These are phyloP conservation scores for Lithosia quadra DNA, from an alignment of 2,888 invertebrate genomes.

Conservation along the genomic window DNA sequence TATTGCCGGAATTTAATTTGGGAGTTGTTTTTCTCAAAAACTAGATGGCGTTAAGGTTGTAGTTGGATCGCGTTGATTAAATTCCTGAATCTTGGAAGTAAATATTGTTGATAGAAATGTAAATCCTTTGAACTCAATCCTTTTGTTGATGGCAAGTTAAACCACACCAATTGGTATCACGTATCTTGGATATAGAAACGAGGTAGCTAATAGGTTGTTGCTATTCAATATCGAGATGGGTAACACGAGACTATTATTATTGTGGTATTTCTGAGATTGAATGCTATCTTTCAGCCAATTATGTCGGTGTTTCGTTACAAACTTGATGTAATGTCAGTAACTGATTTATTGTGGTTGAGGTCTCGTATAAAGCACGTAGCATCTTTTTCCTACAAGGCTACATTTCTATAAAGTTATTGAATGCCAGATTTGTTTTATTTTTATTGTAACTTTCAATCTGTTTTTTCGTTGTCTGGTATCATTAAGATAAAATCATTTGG, in stretches of 20 bases:
- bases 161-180: background rate
- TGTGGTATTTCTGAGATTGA: constrained; percentile 57
- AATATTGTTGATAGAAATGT: constrained; percentile 3
- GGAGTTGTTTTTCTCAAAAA: constrained; percentile 35
- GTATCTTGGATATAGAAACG: constrained; percentile 31
- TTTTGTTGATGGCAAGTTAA: constrained; percentile 12
- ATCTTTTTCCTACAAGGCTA: constrained; percentile 34
- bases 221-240: constrained; percentile 51
- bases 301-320: constrained; percentile 53
- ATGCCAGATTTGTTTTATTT: constrained; percentile 8
- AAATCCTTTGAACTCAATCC: background rate
- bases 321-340: constrained; percentile 49
- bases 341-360: constrained; percentile 51
- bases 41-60: constrained; percentile 23
- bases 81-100: constrained; percentile 11
- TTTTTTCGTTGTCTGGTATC: constrained; percentile 5
- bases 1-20: constrained; percentile 67
- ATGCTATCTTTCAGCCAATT: constrained; percentile 56
- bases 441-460: constrained; percentile 12
- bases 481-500: background rate
- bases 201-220: constrained; percentile 48
- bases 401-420: constrained; percentile 21
- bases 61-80: constrained; percentile 22
- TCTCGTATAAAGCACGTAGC: constrained; percentile 28
- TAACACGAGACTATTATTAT: constrained; percentile 53